Conservation (phyloP, 2,113 vertebrate species). For the Ictalurus furcatus region DNA sequence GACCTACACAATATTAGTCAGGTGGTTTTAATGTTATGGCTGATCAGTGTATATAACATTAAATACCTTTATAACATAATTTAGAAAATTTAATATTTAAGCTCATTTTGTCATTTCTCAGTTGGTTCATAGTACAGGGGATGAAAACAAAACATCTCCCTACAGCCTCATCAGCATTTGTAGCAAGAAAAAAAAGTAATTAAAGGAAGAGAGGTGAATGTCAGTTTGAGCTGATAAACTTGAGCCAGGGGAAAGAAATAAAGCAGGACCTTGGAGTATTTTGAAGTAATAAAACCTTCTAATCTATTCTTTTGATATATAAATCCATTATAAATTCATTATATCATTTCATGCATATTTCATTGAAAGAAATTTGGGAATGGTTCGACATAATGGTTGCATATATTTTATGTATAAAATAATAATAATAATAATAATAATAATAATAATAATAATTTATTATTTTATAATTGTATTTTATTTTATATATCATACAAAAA, state of each 20-base stretch:
- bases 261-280: not conserved
- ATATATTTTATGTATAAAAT: not conserved
- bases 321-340: not conserved
- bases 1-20: too few relatives aligned
- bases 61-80: not conserved
- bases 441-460: too few relatives aligned
- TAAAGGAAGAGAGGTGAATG: slow-evolving; percentile 13
- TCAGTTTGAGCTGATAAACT: not conserved
- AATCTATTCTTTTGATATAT: not conserved
- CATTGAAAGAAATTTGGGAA: not conserved
- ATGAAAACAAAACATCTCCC: slow-evolving; percentile 8
- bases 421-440: too few relatives aligned
- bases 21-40: too few relatives aligned
- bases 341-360: not conserved
- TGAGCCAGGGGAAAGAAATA: not conserved
- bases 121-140: slow-evolving; percentile 4
- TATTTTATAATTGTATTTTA: not conserved
- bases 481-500: not conserved
- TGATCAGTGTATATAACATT: not conserved
- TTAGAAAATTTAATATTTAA: not conserved
- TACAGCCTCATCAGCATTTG: slow-evolving; percentile 22
- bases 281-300: not conserved
- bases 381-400: not conserved
- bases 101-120: not conserved
- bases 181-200: slow-evolving; percentile 9